A percentile compares a stretch with the other conserved stretches of the same genome.
Evolutionary conservation across 35 echinoderm and acorn worm species (phyloP).

Genomic region (Anneissia japonica): DNA sequence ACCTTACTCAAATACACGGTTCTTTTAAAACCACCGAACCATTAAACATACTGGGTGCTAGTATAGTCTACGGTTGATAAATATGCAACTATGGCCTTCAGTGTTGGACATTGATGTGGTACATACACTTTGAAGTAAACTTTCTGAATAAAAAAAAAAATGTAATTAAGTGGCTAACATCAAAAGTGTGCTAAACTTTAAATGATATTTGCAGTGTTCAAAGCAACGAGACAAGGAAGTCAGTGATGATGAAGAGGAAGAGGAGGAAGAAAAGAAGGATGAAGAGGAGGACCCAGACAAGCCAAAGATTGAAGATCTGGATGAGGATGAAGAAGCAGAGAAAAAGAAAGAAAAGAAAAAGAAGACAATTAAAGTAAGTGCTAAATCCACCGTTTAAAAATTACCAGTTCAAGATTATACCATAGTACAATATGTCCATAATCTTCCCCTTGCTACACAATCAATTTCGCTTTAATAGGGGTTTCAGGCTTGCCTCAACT

Average conservation of each 20-base stretch:
- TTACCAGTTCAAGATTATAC: no score
- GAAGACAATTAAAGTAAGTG: slow-evolving; percentile 64
- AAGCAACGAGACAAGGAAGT: slow-evolving; percentile 94
- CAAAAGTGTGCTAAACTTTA: no score
- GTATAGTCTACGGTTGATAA: no score
- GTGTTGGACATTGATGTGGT: no score
- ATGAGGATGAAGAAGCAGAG: slow-evolving; percentile 63
- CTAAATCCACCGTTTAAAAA: no score
- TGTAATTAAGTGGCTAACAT: no score
- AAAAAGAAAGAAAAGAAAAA: slow-evolving; percentile 33
- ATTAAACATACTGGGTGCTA: not conserved
- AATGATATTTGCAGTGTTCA: slow-evolving; percentile 64
- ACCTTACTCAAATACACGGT: not conserved
- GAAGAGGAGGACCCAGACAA: slow-evolving; percentile 54
- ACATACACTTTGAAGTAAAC: no score
- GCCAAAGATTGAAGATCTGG: slow-evolving; percentile 58
- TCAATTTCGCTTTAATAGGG: not conserved
- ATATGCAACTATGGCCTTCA: no score
- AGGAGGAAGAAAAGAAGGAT: slow-evolving; percentile 54
- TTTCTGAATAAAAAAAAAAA: no score
- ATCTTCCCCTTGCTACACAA: not conserved
- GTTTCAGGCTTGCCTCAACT: no score
- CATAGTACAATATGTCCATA: no score
- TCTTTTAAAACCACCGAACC: not conserved
- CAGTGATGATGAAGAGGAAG: slow-evolving; percentile 96